A percentile compares a stretch with the other conserved stretches of the same genome.
These are phyloP conservation scores for Watsonalla binaria DNA, from an alignment of 2,888 invertebrate genomes.

Conservation along the genomic window DNA sequence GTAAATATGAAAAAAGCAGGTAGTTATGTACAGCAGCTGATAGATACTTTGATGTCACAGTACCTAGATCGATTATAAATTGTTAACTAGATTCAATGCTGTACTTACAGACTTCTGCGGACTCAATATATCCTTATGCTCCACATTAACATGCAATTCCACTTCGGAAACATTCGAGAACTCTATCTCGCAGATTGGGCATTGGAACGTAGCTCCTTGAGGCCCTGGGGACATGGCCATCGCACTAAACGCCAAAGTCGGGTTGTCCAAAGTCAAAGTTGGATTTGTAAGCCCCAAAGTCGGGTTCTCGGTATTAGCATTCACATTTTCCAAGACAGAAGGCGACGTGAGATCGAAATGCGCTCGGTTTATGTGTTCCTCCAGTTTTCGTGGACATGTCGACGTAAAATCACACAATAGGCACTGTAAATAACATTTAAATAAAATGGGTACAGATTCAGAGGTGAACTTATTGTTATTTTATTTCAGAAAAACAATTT, in stretches of 20 bases:
- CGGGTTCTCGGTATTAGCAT: constrained; percentile 52
- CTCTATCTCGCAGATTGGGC: constrained; percentile 87
- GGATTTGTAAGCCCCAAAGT: constrained; percentile 52
- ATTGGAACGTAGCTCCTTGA: constrained; percentile 80
- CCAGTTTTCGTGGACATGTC: constrained; percentile 84
- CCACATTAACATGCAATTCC: constrained; percentile 91
- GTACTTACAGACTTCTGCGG: constrained; percentile 72
- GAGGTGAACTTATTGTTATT: background rate
- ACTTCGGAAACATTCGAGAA: constrained; percentile 87
- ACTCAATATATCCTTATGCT: constrained; percentile 89
- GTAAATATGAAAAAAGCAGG: no score
- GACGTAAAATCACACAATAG: constrained; percentile 88
- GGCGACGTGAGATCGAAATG: constrained; percentile 91
- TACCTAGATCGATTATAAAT: no score
- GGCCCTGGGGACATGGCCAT: constrained; percentile 71
- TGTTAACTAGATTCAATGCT: background rate
- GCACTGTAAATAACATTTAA: constrained; percentile 73
- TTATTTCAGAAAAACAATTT: background rate
- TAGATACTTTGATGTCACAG: no score
- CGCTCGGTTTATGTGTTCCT: constrained; percentile 90
- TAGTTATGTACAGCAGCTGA: no score
- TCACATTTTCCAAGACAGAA: constrained; percentile 72
- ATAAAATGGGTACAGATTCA: background rate
- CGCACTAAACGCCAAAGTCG: constrained; percentile 46
- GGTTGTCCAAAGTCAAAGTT: constrained; percentile 53